A percentile compares a stretch with the other conserved stretches of the same genome.
Conservation (phyloP, 2,797 vertebrate species). For the Halcyon badia region DNA sequence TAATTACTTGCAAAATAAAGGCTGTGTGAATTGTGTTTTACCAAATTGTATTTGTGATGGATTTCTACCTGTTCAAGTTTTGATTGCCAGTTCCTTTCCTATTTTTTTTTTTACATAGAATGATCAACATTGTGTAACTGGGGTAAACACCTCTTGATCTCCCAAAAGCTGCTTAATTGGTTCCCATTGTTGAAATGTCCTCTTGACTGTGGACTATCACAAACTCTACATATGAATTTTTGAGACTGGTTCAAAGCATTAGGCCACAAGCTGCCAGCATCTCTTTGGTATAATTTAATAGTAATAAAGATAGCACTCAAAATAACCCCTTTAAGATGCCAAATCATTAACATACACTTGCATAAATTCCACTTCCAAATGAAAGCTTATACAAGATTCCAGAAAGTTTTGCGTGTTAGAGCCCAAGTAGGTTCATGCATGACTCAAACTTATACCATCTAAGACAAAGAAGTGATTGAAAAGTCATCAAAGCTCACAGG, state of each 20-base stretch:
- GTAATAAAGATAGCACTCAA: conserved; percentile 34
- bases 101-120: too few species aligned
- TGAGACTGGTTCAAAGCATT: not conserved
- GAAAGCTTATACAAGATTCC: not conserved
- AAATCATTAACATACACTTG: conserved; percentile 12
- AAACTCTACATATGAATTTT: not conserved
- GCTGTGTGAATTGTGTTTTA: not conserved
- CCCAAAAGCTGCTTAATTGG: conserved; percentile 33
- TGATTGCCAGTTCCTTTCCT: conserved; percentile 6
- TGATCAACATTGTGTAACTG: not conserved
- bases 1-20: conserved; percentile 29
- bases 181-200: conserved; percentile 37
- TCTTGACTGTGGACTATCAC: not conserved
- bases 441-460: not conserved
- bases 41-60: conserved; percentile 21
- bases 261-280: not conserved
- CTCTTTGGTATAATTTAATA: conserved; percentile 38
- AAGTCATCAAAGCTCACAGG: not conserved
- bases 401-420: not conserved
- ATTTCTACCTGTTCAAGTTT: conserved; percentile 26
- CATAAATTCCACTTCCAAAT: conserved; percentile 9
- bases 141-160: conserved; percentile 34
- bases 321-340: conserved; percentile 34
- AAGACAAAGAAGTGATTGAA: not conserved
- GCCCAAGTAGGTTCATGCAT: not conserved